Evolutionary conservation across 1,140 invertebrate species (phyloP), one percentile per base, ranked within the genome.

Genomic region (Drosophila auraria): DNA sequence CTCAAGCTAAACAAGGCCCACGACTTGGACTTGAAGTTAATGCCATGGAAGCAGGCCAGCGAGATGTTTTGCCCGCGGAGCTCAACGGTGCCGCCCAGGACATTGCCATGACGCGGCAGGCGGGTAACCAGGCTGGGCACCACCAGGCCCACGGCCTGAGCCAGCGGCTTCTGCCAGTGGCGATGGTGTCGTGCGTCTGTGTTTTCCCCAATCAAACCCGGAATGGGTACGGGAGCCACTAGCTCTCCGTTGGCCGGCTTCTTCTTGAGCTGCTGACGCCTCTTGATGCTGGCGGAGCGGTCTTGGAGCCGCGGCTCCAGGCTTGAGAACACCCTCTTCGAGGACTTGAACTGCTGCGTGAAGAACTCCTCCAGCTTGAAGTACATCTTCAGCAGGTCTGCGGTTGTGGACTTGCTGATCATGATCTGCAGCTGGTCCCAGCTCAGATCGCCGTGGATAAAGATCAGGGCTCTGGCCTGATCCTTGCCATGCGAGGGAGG

Each of bases 291-390:
- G 9, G 92, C 94, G 15, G 93, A 94, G 23, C 87, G 93, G 17
- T 93, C 82, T 87, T 93, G 81, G 62, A 94, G 83, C 42, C 93
- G 92, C 14, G 95, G 94, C 87, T 96, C 95, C 1, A 97, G 92
- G 25, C 96, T 97, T 59, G 96, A 97, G 92, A 98, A 98, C 7
- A 98, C 97, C 7, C 97, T 94, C 93, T 98, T 98, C 81, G 97
- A 97, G 68, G 97, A 98, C 87, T 98, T 98, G 92, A 98, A 98
- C 93, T 98, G 97, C 91, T 99, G 97, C 51, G 96, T 97, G 92
- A 99, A 99, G 94, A 99, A 99, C 94, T 99, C 98, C 86, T 99
- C 98, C 9, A 99, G 94, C 93, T 99, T 99, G 60, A 97, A 96
- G 90, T 97, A 98, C 97, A 99, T 99, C 94, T 99, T 99, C 3